These are phyloP conservation scores for Leptoclinus maculatus DNA, from an alignment of 2,797 vertebrate genomes.

Conservation along the genomic window DNA sequence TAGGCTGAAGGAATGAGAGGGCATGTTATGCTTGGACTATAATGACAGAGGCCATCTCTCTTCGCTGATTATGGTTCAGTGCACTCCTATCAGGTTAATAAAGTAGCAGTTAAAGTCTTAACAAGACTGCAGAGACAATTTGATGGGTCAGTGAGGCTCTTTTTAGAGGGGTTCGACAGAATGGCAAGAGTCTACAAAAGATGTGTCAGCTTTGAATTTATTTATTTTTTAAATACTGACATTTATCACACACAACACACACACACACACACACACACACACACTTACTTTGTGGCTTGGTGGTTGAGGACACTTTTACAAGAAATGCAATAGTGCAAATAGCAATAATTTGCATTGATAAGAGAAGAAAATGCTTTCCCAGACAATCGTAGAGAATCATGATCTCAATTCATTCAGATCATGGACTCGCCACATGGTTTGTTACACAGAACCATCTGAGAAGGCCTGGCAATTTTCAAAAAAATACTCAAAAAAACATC, in stretches of 20 bases:
- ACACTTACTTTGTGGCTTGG: neutral
- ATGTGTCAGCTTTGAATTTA: neutral
- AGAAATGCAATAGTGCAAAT: neutral
- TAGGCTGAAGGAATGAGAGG: constrained; percentile 3
- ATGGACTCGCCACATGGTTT: too few relatives aligned
- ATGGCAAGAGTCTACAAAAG: constrained; percentile 8
- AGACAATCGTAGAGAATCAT: neutral
- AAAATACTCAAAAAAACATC: too few relatives aligned
- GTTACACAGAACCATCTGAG: too few relatives aligned
- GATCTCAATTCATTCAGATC: neutral
- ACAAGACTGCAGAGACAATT: neutral
- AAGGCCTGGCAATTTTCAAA: too few relatives aligned
- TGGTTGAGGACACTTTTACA: neutral
- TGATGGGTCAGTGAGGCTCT: neutral
- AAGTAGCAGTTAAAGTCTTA: neutral
- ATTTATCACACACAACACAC: neutral
- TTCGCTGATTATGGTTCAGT: constrained; percentile 27
- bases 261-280: neutral
- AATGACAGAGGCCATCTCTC: constrained; percentile 21
- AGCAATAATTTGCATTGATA: neutral
- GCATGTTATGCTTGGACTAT: constrained; percentile 27
- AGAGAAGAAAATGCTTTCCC: neutral
- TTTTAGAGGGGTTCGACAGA: neutral
- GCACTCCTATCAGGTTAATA: constrained; percentile 29
- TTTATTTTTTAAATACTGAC: neutral